Evolutionary conservation across 92 coral and sea anemone genomes (phyloP), one percentile per base, ranked within the genome.

Genomic region (Siderastrea siderea): DNA sequence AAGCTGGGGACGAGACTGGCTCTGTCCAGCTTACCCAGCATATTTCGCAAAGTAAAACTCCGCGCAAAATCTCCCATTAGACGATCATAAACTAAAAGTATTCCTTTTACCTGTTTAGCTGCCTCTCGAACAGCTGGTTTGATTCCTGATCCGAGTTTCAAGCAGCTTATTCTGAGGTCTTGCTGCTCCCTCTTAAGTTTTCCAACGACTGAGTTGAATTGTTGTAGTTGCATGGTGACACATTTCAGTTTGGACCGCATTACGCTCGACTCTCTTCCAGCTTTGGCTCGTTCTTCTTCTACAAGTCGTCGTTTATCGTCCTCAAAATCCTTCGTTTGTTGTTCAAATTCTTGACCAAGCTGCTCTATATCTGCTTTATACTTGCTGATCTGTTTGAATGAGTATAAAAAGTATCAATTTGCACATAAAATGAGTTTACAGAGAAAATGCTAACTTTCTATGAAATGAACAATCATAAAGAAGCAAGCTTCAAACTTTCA

Each of bases 81-180:
- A 48, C 15, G 15, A 8, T 9, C 46, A 4, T 9, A 38, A 19
- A 1, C 13, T 48, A 11, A 19, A 62, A 14, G 47, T 3, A 60
- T 15, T 16, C 2, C 5, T 15, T 59, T 71, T 47, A 96, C 99
- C 93, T 95, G 93, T 71, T 88, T 88, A 26, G 90, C 77, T 3
- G 81, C 90, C 16, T 86, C 98, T 15, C 93, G 91, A 7, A 94
- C 81, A 3, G 92, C 86, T n/a, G 98, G 99, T 82, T 92, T 92
- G 15, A 96, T 83, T 3, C 95, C 84, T 38, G 98, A 93, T 17
- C 94, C 92, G 83, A 96, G 92, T 84, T 95, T 91, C 2, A 90
- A 80, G 49, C 91, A 74, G 12, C 93, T 92, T 15, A 84, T 90
- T 66, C 94, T 95, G 9, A 96, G 78, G 2, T 95, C 98, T 69